Evolutionary conservation across 2,888 invertebrate genomes (phyloP), one percentile per base, ranked within the genome.

Genomic region (Mayetiola destructor): DNA sequence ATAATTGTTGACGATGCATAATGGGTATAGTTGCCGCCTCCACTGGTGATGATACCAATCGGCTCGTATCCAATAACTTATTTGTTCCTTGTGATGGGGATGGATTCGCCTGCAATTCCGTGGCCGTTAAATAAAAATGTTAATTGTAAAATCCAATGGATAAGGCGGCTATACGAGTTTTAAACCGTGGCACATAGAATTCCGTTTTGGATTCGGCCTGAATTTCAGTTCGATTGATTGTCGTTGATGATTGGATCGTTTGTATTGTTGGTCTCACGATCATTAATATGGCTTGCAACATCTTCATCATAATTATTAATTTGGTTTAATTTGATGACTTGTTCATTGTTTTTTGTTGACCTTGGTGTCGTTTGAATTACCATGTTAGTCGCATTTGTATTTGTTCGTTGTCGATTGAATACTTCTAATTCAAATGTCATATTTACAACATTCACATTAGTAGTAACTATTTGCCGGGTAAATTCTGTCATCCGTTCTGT

Each of bases 1-100:
- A 61, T 57, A 64, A 61, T 53, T 64, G 12, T 40, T 39, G 48
- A 53, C 16, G 59, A 55, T 63, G 52, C 84, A 66, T n/a, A n/a
- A 85, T 85, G 60, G 84, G 42, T 57, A 57, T 59, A 55, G 56
- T 37, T 58, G 57, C 52, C 30, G 23, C 27, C 12, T 36, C 30
- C 32, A 40, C 27, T 30, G 55, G n/a, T 14, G 48, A 23, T 9
- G 14, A n/a, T n/a, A 23, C 23, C 4, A 42, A 42, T 12, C 16
- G 21, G 12, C 21, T 42, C 12, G 42, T 42, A 8, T 21, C 23
- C 3, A 42, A 23, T 42, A 23, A 23, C 21, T 42, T 21, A 12
- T 18, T 39, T 18, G 20, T 18, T 12, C 18, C 5, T 39, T 14
- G 39, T 23, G 12, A 14, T 42, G 42, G 20, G 12, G 42, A 42